Conservation (phyloP, 1,140 invertebrate genomes). For the Phortica variegata region DNA sequence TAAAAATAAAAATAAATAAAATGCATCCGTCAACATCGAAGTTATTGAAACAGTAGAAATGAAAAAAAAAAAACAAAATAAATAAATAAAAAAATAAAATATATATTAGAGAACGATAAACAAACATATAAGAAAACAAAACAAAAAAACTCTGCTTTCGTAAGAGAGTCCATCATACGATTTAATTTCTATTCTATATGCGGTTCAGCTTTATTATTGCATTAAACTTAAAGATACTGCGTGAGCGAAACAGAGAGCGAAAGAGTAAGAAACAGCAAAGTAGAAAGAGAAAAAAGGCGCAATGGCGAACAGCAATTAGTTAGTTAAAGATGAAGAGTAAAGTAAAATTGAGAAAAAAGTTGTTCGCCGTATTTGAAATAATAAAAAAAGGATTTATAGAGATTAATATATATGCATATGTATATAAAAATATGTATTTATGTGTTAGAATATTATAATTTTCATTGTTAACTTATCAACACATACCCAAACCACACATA, state of each 20-base stretch:
- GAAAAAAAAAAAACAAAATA: conserved; percentile 12
- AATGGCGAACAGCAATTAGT: too few species aligned
- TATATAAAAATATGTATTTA: conserved; percentile 4
- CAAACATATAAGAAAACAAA: conserved; percentile 14
- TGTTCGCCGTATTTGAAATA: conserved; percentile 22
- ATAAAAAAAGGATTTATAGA: conserved; percentile 9
- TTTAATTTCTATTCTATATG: conserved; percentile 58
- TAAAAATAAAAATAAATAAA: neutral
- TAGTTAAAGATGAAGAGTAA: conserved; percentile 30
- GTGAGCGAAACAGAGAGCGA: too few species aligned
- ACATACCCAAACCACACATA: too few species aligned
- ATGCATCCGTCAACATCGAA: too few species aligned
- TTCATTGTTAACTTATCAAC: too few species aligned
- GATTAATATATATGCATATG: conserved; percentile 12
- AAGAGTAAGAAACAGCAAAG: too few species aligned
- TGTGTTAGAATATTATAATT: neutral
- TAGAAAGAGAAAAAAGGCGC: too few species aligned
- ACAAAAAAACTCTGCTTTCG: neutral
- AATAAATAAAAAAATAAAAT: conserved; percentile 16
- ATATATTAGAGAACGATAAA: conserved; percentile 20
- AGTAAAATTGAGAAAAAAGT: conserved; percentile 1
- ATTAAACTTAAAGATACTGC: conserved; percentile 45
- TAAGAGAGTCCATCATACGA: conserved; percentile 49
- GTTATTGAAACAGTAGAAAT: neutral
- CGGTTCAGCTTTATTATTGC: conserved; percentile 58